Evolutionary conservation across 2,797 vertebrate species (phyloP), one percentile per base, ranked within the genome.

Genomic region (Acrocephalus scirpaceus): DNA sequence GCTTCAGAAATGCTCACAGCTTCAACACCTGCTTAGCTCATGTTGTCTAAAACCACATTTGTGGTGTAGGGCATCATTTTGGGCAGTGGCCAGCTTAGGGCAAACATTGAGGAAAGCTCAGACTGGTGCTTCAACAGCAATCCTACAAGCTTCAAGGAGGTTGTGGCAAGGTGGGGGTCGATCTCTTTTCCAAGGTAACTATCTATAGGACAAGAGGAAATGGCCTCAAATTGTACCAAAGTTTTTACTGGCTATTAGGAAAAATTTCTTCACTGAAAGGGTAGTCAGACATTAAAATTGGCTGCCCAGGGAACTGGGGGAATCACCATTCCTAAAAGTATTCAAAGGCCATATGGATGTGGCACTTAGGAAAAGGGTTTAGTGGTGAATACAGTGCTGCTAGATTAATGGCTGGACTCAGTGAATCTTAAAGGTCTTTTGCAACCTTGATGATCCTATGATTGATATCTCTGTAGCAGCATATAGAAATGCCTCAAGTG

Each of bases 151-250:
- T 27, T 25, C 30, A 32, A 65, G 18, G 16, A 40, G 30, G 18
- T 53, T 65, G 38, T 34, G 32, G 8, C 0, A 0, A 65, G 40
- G 30, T 3, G 1, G 8, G 8, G 7, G 3, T 45, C 0, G 0
- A 29, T 65, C 7, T 34, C 25, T 47, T 72, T 72, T 47, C 30
- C 45, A 58, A 34, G 25, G 15, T 58, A 45, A 23, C 30, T 42
- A 10, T 65, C 48, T 65, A 14, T 3, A 34, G 38, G 19, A 65
- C 15, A 40, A 84, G 38, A 53, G 21, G 45, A 58, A 83, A 58
- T 25, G 10, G 21, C 18, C 30, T 72, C 26, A 58, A 77, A 75
- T 54, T 47, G 51, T 21, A 40, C n/a, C 26, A 36, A 45, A 26
- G 26, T 62, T 78, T 62, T 36, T 38, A 29, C 9, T 64, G n/a